Evolutionary conservation across 2,797 vertebrate genomes (phyloP).

Genomic region (Lophotriccus pileatus): DNA sequence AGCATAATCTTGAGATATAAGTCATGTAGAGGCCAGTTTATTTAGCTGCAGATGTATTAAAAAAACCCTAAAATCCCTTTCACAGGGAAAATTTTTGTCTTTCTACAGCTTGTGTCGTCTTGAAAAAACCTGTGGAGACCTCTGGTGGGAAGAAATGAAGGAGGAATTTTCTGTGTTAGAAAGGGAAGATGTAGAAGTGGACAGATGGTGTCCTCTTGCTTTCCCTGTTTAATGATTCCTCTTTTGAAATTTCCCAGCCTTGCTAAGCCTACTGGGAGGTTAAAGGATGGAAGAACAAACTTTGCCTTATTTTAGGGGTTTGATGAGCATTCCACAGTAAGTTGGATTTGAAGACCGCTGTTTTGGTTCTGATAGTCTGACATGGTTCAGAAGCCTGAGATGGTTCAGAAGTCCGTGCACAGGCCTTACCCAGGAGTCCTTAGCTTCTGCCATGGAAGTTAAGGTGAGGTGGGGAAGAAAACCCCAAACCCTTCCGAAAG

Average conservation of each 20-base stretch:
- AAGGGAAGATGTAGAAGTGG: background rate
- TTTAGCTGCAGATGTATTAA: background rate
- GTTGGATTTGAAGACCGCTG: background rate
- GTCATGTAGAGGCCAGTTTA: background rate
- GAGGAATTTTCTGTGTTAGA: background rate
- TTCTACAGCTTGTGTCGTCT: background rate
- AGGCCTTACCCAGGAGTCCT: background rate
- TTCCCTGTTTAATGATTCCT: background rate
- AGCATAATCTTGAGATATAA: background rate
- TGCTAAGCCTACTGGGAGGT: background rate
- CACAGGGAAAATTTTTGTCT: background rate
- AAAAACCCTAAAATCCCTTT: background rate
- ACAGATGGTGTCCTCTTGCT: background rate
- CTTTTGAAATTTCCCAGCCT: background rate
- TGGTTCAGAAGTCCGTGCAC: background rate
- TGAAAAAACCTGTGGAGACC: background rate
- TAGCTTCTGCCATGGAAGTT: background rate
- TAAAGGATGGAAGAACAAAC: background rate
- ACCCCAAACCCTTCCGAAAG: background rate
- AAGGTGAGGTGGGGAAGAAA: background rate
- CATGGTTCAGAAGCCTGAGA: rapidly evolving
- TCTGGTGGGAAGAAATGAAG: constrained; percentile 3
- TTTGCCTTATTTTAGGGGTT: background rate
- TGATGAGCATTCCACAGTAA: rapidly evolving
- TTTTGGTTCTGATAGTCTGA: background rate